A percentile compares a stretch with the other conserved stretches of the same genome.
Conservation (phyloP, 1,140 invertebrate genomes). For the Trigoniulus corallinus region DNA sequence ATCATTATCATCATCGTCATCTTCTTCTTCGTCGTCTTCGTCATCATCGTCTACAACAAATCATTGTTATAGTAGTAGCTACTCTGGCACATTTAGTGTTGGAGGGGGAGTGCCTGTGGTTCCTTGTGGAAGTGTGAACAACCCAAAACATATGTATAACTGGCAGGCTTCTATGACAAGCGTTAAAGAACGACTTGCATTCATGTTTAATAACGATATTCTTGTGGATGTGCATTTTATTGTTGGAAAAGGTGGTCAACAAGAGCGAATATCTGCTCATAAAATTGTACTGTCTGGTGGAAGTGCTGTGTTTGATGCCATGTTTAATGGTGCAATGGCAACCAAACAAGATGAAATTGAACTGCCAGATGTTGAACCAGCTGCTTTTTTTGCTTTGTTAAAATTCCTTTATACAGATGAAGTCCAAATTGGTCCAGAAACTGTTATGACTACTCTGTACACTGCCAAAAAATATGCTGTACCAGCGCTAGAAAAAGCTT, state of each 20-base stretch:
- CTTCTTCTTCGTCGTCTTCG: too few relatives aligned
- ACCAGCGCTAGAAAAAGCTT: constrained; percentile 60
- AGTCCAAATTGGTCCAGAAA: constrained; percentile 68
- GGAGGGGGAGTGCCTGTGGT: too few relatives aligned
- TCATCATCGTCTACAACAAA: too few relatives aligned
- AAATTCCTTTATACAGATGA: constrained; percentile 69
- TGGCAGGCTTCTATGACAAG: constrained; percentile 45
- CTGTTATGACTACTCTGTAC: constrained; percentile 72
- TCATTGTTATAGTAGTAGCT: too few relatives aligned
- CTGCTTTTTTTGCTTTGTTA: constrained; percentile 49
- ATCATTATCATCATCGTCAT: too few relatives aligned
- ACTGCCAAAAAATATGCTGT: constrained; percentile 78
- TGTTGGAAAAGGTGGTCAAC: constrained; percentile 46
- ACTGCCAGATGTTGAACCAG: constrained; percentile 65
- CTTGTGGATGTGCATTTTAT: constrained; percentile 63
- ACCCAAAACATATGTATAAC: too few relatives aligned
- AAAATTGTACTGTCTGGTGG: constrained; percentile 67
- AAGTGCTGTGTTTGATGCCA: constrained; percentile 69
- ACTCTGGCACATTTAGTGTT: too few relatives aligned
- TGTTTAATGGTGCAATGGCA: constrained; percentile 61
- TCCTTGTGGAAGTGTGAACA: too few relatives aligned
- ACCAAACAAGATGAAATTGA: constrained; percentile 52
- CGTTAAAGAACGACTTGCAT: constrained; percentile 56
- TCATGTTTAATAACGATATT: constrained; percentile 64
- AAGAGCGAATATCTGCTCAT: constrained; percentile 60